Conservation (phyloP, 2,113 vertebrate genomes). For the Scomber scombrus region DNA sequence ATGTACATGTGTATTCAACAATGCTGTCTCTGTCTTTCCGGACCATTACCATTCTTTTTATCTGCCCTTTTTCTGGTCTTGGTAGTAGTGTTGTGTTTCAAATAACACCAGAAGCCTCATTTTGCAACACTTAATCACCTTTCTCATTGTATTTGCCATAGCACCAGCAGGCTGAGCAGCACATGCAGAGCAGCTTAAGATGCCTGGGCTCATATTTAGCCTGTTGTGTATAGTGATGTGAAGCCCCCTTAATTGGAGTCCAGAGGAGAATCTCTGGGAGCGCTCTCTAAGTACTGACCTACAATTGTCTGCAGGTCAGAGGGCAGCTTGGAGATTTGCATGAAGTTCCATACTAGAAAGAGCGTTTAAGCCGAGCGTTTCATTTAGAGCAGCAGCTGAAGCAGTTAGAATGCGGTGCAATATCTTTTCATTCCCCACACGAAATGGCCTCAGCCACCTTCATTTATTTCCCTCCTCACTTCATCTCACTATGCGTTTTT, state of each 20-base stretch:
- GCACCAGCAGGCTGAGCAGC: constrained; percentile 46
- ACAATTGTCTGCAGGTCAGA: constrained; percentile 79
- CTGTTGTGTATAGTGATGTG: constrained; percentile 64
- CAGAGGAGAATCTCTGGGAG: constrained; percentile 72
- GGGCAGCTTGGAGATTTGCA: constrained; percentile 70
- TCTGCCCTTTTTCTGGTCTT: constrained; percentile 19
- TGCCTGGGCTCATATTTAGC: constrained; percentile 54
- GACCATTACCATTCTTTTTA: constrained; percentile 38
- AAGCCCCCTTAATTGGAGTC: constrained; percentile 79
- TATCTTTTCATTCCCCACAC: constrained; percentile 63
- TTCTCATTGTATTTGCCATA: constrained; percentile 42
- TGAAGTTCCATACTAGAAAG: constrained; percentile 42
- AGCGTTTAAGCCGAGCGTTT: constrained; percentile 65
- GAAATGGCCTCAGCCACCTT: constrained; percentile 67
- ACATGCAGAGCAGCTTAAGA: constrained; percentile 66
- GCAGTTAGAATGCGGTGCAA: constrained; percentile 51
- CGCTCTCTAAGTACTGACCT: constrained; percentile 80
- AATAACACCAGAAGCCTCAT: constrained; percentile 20
- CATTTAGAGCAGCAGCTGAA: constrained; percentile 62
- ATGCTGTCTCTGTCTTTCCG: constrained; percentile 2
- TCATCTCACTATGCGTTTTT: constrained; percentile 65
- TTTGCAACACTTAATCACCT: constrained; percentile 53
- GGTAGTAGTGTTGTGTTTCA: constrained; percentile 34
- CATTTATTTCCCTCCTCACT: constrained; percentile 63
- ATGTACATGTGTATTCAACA: constrained; percentile 15